Evolutionary conservation across 1,140 invertebrate species (phyloP), one percentile per base, ranked within the genome.

Genomic region (Tetranychus urticae): DNA sequence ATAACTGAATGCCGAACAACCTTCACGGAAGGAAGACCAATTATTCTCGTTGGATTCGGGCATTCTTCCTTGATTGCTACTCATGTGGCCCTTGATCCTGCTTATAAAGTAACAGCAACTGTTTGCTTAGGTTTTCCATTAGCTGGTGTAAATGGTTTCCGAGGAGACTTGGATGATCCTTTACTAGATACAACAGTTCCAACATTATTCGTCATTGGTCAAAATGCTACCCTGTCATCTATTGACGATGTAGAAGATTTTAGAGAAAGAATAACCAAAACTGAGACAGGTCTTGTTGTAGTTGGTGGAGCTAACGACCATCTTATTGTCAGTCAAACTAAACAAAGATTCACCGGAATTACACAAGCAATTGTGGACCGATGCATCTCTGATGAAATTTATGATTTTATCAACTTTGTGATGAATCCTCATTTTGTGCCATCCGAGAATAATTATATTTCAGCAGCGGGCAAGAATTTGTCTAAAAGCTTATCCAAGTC

Each of bases 331-430:
- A 78, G 76, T 6, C 81, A 81, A 48, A 74, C 76, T 2, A 84
- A 86, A 68, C 80, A 82, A 59, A 77, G 80, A 64, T 71, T 75
- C 4, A 82, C 87, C 63, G 79, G 81, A 45, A 78, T 89, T 23
- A 89, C 85, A 0, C 86, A 90, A 68, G 76, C 77, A 36, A 83
- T 87, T 75, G 83, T 88, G 1, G 86, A 90, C 69, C 74, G 82
- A 48, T 82, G 80, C 69, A 80, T 91, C 59, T 48, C 60, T 23
- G 65, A 66, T 60, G 65, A 66, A 58, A 65, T 66, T 33, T 62
- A 54, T 59, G 61, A 61, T n/a, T 66, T 66, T 48, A 13, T 66
- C n/a, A 62, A 39, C 31, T 46, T 39, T 36, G 55, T 56, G 10
- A 34, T 56, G 12, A 36, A 39, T 56, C 55, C 55, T 56, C 55